Base-by-base conservation (phyloP, 2,888 invertebrate genomes). In the Diarsia rubi region DNA sequence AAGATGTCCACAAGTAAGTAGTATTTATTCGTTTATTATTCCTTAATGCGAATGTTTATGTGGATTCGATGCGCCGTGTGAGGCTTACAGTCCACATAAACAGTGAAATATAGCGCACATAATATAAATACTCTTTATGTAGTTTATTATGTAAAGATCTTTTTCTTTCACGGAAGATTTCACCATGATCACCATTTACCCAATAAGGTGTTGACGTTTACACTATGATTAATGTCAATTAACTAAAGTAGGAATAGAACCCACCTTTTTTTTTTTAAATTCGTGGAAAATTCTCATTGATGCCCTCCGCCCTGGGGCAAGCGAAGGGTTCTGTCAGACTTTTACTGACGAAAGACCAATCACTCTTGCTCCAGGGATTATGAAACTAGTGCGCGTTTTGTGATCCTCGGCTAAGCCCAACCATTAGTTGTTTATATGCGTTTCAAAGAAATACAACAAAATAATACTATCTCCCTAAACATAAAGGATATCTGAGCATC, bases 1-100 rank as follows among this genome's bases (percentile, higher is more conserved):
- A 94, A 92, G 86, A 96, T 96, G 96, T 94, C 96, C 84, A 92
- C 95, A 90, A 96, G 96, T 96, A 83, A 96, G 96, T 95, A 89
- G 78, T 9, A 73, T 54, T 70, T 54, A 14, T 52, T 45, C 14
- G 4, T 67, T 52, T 79, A 42, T 45, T 47, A 42, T 52, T 27
- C 27, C 45, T 21, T 80, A 44, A 73, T 65, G 12, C 42, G n/a
- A 37, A 57, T 67, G 49, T 63, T 71, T 59, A 67, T 78, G 44
- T 44, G 65, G n/a, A 19, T 79, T 66, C 42, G 27, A 42, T 24
- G 16, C 62, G 24, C 27, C 31, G 42, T 60, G 59, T 64, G 45
- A 21, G 69, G 69, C 62, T 66, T 75, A 66, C 14, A 4, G 45
- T 75, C 52, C 9, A 42, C 8, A 6, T 44, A 54, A 44, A 64